These are phyloP conservation scores for Sciurus niger DNA, from an alignment of 2,113 vertebrate genomes.

Conservation along the genomic window DNA sequence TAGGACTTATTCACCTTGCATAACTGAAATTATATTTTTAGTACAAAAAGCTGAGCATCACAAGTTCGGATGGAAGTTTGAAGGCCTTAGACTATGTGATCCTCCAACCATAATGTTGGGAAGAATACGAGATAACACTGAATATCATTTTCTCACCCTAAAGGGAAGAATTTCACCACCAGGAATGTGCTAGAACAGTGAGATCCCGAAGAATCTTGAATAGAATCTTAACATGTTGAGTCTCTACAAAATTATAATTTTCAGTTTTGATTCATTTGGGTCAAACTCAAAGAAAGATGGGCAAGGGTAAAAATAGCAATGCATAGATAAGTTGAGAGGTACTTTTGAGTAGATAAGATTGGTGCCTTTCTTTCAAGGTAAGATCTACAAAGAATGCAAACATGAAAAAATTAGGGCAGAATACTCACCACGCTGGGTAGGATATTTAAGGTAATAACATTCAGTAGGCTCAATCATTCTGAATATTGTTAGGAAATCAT, in stretches of 20 bases:
- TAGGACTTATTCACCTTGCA: not conserved
- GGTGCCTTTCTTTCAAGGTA: not conserved
- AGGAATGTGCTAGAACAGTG: not conserved
- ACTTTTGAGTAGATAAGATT: not conserved
- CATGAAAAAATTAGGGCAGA: not conserved
- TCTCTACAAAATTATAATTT: not conserved
- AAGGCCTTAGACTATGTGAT: not conserved
- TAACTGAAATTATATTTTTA: not conserved
- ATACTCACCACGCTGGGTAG: not conserved
- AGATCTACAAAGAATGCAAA: not conserved
- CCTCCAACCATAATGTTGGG: not conserved
- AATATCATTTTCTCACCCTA: not conserved
- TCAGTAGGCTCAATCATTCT: not conserved
- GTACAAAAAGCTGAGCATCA: not conserved
- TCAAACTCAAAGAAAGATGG: not conserved
- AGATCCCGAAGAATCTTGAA: not conserved
- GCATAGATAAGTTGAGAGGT: not conserved
- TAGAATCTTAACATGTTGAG: not conserved
- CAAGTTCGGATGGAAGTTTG: not conserved
- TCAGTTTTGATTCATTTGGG: conserved; percentile 1
- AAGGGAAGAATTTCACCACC: not conserved
- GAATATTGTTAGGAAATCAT: not conserved
- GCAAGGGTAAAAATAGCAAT: not conserved
- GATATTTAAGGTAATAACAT: not conserved
- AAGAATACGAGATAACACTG: not conserved